Base-by-base conservation (phyloP, 2,888 invertebrate species). In the Caradrina clavipalpis region DNA sequence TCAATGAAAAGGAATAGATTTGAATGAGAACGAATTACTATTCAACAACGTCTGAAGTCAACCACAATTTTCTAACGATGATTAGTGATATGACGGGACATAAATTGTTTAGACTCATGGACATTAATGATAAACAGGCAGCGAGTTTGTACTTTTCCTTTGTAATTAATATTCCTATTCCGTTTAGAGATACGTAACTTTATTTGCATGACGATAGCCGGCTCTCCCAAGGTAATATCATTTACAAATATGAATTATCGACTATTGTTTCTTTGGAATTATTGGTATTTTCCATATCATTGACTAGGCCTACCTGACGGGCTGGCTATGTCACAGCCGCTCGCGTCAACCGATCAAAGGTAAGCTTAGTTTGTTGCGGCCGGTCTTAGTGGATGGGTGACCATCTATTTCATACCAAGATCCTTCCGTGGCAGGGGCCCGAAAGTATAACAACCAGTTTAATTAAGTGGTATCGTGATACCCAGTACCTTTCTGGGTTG, bases 111-210 rank as follows among this genome's bases (percentile, higher is more conserved):
- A 68, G 72, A 69, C 55, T 63, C 11, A 19, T 50, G 35, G 57
- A 71, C 67, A 55, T 47, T 76, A 76, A 78, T 78, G 74, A 83
- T 77, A 76, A 82, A 59, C 73, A 78, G 68, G 73, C 67, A 68
- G 35, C 51, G 64, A 61, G 39, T 75, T 66, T 79, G 69, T 77
- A 77, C 59, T 90, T 93, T 92, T 91, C 92, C 93, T 91, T 76
- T 73, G 80, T 84, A 84, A 87, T 92, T 91, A 90, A 87, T 90
- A 93, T 93, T 91, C 93, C 56, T 78, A 65, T 71, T 77, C 59
- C 81, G 86, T 87, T 80, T 78, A 82, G 69, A 73, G 71, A 79
- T 69, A 80, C 73, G 69, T 83, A 69, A 73, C 74, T 68, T 78
- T 47, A 56, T 51, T 70, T 71, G 73, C 69, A 50, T 83, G 78